Evolutionary conservation across 2,113 vertebrate genomes (phyloP), one percentile per base, ranked within the genome.

Genomic region (Sturnira hondurensis): DNA sequence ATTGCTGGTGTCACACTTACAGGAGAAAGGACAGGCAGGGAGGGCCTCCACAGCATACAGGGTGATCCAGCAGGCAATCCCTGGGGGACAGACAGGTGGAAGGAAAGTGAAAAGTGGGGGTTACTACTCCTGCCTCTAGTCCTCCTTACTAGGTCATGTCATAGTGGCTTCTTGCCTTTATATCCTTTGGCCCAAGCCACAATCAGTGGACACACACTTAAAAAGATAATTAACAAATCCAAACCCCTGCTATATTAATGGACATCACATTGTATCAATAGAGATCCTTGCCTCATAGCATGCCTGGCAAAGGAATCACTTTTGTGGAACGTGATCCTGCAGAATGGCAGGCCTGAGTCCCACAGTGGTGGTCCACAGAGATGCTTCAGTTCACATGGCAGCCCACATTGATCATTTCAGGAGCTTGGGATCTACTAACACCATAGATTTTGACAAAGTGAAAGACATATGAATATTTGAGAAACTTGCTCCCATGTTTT

Each of bases 21-120:
- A 99, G 92, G 98, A 98, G 56, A 99, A 98, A 41, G 99, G 99
- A 84, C 99, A 99, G 96, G 98, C 90, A 28, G 98, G 97, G 77
- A 98, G 97, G 95, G 98, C 95, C 93, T 98, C 88, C 38, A 98
- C 98, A 96, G 98, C 97, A 97, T 97, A 98, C 24, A 98, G 81
- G 28, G 98, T 98, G 61, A 98, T 98, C 99, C 98, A 99, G 97
- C 98, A 99, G 97, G 98, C 98, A 93, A 99, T 97, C 97, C 99
- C 99, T 99, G 97, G 92, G 22, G 71, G 45, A 47, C 13, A 87
- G 50, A 73, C 14, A n/a, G 63, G 71, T 2, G 7, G 19, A 33
- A 43, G 68, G 31, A 70, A 56, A 88, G 67, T 13, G 19, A 41
- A 22, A 45, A 36, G 74, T 38, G 1, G 14, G 13, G 15, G 54